Evolutionary conservation across 2,888 invertebrate genomes (phyloP).

Genomic region (Ditula angustiorana): DNA sequence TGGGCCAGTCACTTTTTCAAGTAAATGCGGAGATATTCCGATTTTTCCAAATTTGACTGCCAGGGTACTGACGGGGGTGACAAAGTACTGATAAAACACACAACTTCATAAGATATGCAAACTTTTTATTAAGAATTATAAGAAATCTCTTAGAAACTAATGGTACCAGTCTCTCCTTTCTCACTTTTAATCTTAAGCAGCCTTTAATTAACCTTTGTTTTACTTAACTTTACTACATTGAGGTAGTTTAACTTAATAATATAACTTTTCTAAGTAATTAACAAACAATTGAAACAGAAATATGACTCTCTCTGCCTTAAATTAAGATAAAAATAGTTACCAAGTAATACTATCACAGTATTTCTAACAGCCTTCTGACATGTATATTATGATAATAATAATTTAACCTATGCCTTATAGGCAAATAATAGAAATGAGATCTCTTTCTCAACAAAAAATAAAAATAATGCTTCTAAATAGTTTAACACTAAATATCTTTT

Average conservation of each 20-base stretch:
- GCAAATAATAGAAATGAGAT: conserved; percentile 27
- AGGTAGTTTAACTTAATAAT: conserved; percentile 12
- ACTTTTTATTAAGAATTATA: not conserved
- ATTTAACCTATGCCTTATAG: conserved; percentile 29
- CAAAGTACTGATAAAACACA: too few species aligned
- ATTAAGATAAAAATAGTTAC: conserved; percentile 3
- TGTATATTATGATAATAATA: conserved; percentile 15
- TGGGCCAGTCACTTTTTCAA: conserved; percentile 46
- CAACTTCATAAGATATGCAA: conserved; percentile 1
- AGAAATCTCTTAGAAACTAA: too few species aligned
- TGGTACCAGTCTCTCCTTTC: not conserved
- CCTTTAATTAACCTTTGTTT: not conserved
- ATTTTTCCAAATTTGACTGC: conserved; percentile 12
- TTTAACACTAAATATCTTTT: conserved; percentile 21
- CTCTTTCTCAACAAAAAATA: conserved; percentile 27
- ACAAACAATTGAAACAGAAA: conserved; percentile 28
- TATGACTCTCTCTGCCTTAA: conserved; percentile 19
- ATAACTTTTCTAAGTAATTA: conserved; percentile 29
- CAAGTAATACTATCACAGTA: conserved; percentile 22
- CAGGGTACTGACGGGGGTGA: too few species aligned
- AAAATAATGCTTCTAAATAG: not conserved
- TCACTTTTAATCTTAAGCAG: not conserved
- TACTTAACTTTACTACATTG: not conserved
- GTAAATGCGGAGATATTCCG: conserved; percentile 38
- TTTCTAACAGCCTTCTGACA: conserved; percentile 17